Conservation (phyloP, 1,140 invertebrate species). For the Drosophila auraria region DNA sequence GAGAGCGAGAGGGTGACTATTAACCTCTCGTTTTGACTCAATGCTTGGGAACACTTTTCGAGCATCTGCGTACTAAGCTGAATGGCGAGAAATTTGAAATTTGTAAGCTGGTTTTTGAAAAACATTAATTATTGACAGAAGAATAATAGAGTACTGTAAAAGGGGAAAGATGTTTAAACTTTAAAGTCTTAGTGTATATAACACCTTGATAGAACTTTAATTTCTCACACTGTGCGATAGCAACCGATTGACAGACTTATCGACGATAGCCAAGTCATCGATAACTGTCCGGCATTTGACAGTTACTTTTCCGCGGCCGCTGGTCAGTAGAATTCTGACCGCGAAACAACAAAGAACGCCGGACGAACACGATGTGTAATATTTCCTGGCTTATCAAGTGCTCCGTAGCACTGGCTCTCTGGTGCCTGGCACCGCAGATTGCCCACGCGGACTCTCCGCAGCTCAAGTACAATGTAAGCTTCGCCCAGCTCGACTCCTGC, state of each 20-base stretch:
- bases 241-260: not conserved
- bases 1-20: no score
- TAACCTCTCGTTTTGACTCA: no score
- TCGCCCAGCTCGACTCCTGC: constrained; percentile 70
- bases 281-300: not conserved
- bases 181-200: no score
- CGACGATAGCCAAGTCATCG: not conserved
- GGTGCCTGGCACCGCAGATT: constrained; percentile 27
- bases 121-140: no score
- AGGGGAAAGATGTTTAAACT: no score
- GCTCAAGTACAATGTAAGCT: constrained; percentile 69
- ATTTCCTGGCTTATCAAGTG: constrained; percentile 34
- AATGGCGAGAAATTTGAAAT: not conserved
- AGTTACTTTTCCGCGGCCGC: not conserved
- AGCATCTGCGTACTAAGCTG: no score
- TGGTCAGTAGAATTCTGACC: constrained; percentile 1
- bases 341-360: not conserved
- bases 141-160: no score
- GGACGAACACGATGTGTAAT: constrained; percentile 10
- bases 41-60: no score
- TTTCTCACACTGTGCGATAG: not conserved
- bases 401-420: constrained; percentile 10
- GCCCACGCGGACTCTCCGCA: constrained; percentile 13
- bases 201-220: no score
- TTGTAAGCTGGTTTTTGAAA: not conserved